A percentile compares a stretch with the other conserved stretches of the same genome.
These are phyloP conservation scores for Hydrocynus forskahlii DNA, from an alignment of 2,797 vertebrate genomes.

Conservation along the genomic window DNA sequence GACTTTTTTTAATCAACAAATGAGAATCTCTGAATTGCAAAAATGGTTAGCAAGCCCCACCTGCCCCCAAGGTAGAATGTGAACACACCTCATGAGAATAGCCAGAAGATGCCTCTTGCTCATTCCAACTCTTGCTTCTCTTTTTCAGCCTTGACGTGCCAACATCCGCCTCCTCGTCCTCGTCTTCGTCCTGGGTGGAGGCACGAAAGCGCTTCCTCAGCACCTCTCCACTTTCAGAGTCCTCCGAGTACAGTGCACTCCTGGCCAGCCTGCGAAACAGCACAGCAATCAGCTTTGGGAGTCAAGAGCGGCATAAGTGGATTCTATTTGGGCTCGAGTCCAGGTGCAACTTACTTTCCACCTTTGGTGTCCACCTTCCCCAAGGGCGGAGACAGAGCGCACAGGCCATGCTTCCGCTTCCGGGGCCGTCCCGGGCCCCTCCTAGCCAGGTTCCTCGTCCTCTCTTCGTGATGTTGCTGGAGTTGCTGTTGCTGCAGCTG, in stretches of 20 bases:
- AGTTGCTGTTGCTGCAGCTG: slow-evolving; percentile 57
- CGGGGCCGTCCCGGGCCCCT: slow-evolving; percentile 94
- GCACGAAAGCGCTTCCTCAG: slow-evolving; percentile 85
- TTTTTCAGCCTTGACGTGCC: slow-evolving; percentile 79
- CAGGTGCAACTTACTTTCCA: slow-evolving; percentile 86
- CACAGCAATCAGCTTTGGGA: slow-evolving; percentile 27
- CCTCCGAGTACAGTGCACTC: slow-evolving; percentile 86
- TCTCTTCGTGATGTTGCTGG: slow-evolving; percentile 83
- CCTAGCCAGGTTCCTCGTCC: slow-evolving; percentile 89
- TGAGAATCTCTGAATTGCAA: neutral
- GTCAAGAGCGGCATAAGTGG: neutral
- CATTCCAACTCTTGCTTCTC: slow-evolving; percentile 86
- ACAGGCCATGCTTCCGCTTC: slow-evolving; percentile 90
- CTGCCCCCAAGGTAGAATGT: too few species aligned
- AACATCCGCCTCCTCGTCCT: slow-evolving; percentile 79
- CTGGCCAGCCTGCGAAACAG: slow-evolving; percentile 79
- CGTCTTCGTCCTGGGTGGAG: slow-evolving; percentile 81
- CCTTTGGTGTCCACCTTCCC: slow-evolving; percentile 88
- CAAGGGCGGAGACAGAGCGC: slow-evolving; percentile 81
- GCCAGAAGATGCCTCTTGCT: slow-evolving; percentile 82
- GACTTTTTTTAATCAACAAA: too few species aligned
- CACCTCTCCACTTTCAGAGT: slow-evolving; percentile 89
- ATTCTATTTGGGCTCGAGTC: neutral
- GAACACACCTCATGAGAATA: slow-evolving; percentile 86
- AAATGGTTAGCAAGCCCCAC: too few species aligned